Percentiles rank a stretch among this genome's conserved stretches.
Conservation (phyloP, 2,888 invertebrate genomes). For the Caradrina kadenii region DNA sequence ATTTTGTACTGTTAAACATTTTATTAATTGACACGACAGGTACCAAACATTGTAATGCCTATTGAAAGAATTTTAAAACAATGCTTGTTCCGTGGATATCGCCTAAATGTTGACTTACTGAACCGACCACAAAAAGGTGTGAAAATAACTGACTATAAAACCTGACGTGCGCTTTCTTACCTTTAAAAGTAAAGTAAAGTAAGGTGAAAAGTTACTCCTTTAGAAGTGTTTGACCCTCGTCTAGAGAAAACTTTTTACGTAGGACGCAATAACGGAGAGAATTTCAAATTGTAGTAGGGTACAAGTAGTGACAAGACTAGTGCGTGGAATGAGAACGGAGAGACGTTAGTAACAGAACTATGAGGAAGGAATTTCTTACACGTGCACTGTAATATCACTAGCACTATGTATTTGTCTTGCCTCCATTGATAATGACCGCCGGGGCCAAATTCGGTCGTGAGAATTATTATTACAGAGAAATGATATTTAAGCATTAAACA, state of each 20-base stretch:
- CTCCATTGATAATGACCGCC: no score
- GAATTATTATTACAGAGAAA: no score
- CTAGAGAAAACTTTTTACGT: constrained; percentile 53
- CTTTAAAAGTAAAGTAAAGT: constrained; percentile 59
- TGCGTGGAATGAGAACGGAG: constrained; percentile 1
- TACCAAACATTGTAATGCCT: background rate
- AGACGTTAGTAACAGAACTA: background rate
- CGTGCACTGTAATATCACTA: no score
- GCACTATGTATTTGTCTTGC: no score
- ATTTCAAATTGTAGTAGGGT: constrained; percentile 49
- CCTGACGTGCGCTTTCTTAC: constrained; percentile 41
- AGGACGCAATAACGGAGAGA: constrained; percentile 53
- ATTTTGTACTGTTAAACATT: background rate
- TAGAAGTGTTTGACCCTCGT: constrained; percentile 60
- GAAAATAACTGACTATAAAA: constrained; percentile 35
- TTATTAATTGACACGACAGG: background rate
- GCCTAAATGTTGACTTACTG: constrained; percentile 19
- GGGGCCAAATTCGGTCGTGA: no score
- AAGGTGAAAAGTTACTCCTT: constrained; percentile 57
- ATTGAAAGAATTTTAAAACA: background rate
- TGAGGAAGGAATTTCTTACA: background rate
- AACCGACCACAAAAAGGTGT: constrained; percentile 30
- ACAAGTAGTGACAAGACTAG: constrained; percentile 34
- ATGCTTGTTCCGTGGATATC: background rate
- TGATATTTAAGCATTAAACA: no score